Evolutionary conservation across 2,797 vertebrate species (phyloP).

Genomic region (Amazonetta brasiliensis): DNA sequence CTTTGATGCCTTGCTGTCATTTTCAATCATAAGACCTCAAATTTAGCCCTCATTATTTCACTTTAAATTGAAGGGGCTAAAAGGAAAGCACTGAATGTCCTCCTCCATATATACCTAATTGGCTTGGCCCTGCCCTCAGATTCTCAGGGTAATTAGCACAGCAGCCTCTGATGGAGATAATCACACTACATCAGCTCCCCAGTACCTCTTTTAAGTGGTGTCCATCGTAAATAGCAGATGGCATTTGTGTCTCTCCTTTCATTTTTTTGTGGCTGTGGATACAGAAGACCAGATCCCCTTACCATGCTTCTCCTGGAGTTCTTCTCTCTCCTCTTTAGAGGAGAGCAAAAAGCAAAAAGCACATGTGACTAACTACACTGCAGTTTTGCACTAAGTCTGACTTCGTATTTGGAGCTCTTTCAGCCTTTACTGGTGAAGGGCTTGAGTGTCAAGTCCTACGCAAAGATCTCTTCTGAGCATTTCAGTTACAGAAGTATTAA

Average conservation of each 20-base stretch:
- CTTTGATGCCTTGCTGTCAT: not conserved
- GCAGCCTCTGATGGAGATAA: not conserved
- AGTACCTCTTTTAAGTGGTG: not conserved
- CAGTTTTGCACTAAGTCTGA: not conserved
- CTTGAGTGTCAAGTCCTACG: not conserved
- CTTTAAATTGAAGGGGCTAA: not conserved
- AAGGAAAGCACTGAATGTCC: not conserved
- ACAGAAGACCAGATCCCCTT: not conserved
- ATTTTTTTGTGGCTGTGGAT: fast-evolving
- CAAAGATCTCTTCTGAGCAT: slow-evolving; percentile 9
- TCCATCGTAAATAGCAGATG: not conserved
- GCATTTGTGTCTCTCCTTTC: not conserved
- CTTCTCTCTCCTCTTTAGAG: not conserved
- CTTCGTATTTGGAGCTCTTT: not conserved
- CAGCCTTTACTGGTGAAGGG: not conserved
- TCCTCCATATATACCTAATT: not conserved
- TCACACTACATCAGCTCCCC: fast-evolving
- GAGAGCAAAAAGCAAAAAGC: not conserved
- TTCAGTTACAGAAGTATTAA: slow-evolving; percentile 17
- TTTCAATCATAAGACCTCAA: not conserved
- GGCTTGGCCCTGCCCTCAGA: not conserved
- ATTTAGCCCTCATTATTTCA: not conserved
- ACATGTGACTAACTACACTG: not conserved
- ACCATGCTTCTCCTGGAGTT: not conserved
- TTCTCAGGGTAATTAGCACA: not conserved